A percentile compares a stretch with the other conserved stretches of the same genome.
Conservation (phyloP, 2,888 invertebrate genomes). For the Dasysyrphus albostriatus region DNA sequence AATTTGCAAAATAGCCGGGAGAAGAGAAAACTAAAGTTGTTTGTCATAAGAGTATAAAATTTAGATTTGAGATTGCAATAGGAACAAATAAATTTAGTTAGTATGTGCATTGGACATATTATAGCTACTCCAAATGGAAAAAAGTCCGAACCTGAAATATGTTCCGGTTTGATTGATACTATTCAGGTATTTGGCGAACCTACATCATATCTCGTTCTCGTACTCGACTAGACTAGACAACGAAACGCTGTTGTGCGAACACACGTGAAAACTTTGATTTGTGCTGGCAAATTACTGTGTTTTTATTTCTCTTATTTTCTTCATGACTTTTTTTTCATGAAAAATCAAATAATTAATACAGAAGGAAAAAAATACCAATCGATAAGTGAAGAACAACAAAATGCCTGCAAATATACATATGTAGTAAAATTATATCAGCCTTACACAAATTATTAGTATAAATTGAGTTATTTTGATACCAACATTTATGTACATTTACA, state of each 20-base stretch:
- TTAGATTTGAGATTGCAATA: not conserved
- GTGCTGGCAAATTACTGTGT: slow-evolving; percentile 6
- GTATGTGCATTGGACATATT: too few relatives aligned
- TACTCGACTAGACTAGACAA: slow-evolving; percentile 1
- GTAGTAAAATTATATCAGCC: not conserved
- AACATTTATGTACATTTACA: not conserved
- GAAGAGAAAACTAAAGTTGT: too few relatives aligned
- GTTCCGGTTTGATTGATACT: not conserved
- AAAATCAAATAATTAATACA: not conserved
- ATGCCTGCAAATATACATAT: not conserved
- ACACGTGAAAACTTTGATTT: not conserved
- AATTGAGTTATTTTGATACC: not conserved
- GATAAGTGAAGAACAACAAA: not conserved
- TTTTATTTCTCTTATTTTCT: not conserved
- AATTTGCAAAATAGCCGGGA: too few relatives aligned
- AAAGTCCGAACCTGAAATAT: slow-evolving; percentile 4
- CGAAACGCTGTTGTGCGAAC: slow-evolving; percentile 5
- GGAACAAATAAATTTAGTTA: not conserved
- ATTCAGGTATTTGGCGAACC: not conserved
- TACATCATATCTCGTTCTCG: too few relatives aligned
- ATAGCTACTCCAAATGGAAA: not conserved
- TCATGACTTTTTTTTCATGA: not conserved
- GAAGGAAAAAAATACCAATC: not conserved
- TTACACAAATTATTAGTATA: not conserved
- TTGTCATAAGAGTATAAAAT: not conserved